Evolutionary conservation across 2,113 vertebrate genomes (phyloP), one percentile per base, ranked within the genome.

Genomic region (Calyptommatus sinebrachiatus): DNA sequence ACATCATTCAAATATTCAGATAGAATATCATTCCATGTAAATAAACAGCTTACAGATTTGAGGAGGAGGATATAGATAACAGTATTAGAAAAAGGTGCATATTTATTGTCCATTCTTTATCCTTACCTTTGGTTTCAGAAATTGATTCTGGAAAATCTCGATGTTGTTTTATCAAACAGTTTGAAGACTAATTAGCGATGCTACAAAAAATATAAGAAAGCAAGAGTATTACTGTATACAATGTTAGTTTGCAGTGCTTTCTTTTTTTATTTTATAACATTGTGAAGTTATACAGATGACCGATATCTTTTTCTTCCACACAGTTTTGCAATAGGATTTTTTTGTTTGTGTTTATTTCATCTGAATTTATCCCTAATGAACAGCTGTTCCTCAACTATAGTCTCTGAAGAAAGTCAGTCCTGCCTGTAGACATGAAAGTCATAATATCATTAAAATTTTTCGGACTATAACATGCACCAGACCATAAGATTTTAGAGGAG

Each of bases 1-100:
- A 57, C 71, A 68, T 57, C 41, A 81, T 74, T 81, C 63, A 81
- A 45, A 28, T 74, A 69, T 74, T 81, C 63, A 74, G 72, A 45
- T 29, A 45, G 71, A 69, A 29, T 74, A 81, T 68, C 35, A 69
- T 81, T 68, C 74, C 63, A 28, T 74, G 60, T 81, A 74, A 74
- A 67, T 68, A 74, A 80, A 69, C 60, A 12, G 31, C 31, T 21
- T 68, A 60, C 31, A 41, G 65, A 60, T 74, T 68, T 26, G 53
- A 74, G 31, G 24, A 45, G 46, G 50, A 65, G 31, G 46, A 79
- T 65, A 65, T 35, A 22, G 21, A 7, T 65, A 65, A 79, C 22
- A 48, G 9, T 20, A 53, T 35, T 12, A 65, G 3, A 79, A 73
- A 63, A 6, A 50, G 16, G 28, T 80, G 31, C 26, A 26, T 28